Conservation (phyloP, 2,797 vertebrate genomes). For the Sebastes trivittatus region DNA sequence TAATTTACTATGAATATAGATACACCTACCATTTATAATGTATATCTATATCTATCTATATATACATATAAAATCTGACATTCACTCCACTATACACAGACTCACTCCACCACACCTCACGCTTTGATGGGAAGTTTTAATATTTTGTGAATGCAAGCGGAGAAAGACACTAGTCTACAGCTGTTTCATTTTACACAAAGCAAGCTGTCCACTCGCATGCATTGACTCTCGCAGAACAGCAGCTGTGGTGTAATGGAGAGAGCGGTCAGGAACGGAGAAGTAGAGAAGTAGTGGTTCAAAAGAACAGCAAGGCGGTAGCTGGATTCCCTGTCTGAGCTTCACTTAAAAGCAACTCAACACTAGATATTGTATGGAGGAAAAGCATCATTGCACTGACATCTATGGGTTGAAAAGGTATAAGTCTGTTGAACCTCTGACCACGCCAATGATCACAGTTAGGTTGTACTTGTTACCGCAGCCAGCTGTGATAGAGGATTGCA, state of each 20-base stretch:
- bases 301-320: conserved; percentile 1
- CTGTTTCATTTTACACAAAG: conserved; percentile 20
- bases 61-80: not conserved
- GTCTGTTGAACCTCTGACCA: too few species aligned
- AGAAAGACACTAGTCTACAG: conserved; percentile 14
- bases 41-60: too few species aligned
- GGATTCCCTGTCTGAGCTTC: not conserved
- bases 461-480: too few species aligned
- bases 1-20: too few species aligned
- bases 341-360: not conserved
- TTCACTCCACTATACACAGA: conserved; percentile 1
- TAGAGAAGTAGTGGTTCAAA: not conserved
- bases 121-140: conserved; percentile 38
- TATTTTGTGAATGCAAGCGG: conserved; percentile 20
- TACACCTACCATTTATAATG: too few species aligned
- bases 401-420: not conserved
- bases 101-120: not conserved
- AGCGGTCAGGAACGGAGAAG: not conserved
- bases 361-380: not conserved
- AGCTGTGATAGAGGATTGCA: too few species aligned
- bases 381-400: not conserved
- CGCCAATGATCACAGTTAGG: not conserved
- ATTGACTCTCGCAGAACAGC: conserved; percentile 9
- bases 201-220: conserved; percentile 14
- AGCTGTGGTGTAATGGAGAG: conserved; percentile 13